These are phyloP conservation scores for Mesoclemmys tuberculata DNA, from an alignment of 2,113 vertebrate species.

Conservation along the genomic window DNA sequence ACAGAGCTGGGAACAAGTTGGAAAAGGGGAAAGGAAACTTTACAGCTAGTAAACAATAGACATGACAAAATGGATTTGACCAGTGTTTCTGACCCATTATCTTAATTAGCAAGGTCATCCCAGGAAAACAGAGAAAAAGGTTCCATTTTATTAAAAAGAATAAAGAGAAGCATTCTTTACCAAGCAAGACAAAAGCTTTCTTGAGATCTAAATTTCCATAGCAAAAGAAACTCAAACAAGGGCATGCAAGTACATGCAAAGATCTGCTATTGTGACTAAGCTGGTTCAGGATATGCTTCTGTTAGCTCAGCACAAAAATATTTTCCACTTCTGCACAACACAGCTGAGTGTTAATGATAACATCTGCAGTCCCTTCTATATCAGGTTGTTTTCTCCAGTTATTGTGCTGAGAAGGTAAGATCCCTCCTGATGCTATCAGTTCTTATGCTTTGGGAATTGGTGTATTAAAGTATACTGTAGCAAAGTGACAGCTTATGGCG, in stretches of 20 bases:
- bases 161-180: slow-evolving; percentile 41
- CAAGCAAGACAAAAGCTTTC: slow-evolving; percentile 40
- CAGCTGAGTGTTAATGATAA: slow-evolving; percentile 52
- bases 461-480: not conserved
- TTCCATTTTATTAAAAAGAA: slow-evolving; percentile 48
- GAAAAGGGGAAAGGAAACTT: slow-evolving; percentile 6
- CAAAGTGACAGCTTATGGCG: not conserved
- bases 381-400: slow-evolving; percentile 35
- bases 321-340: slow-evolving; percentile 47
- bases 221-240: not conserved
- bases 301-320: slow-evolving; percentile 45
- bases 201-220: slow-evolving; percentile 31
- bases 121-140: slow-evolving; percentile 18
- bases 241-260: slow-evolving; percentile 21
- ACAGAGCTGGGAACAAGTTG: not conserved
- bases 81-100: not conserved
- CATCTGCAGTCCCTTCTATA: not conserved
- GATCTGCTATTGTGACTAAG: slow-evolving; percentile 62
- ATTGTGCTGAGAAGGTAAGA: slow-evolving; percentile 44
- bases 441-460: not conserved
- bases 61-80: not conserved
- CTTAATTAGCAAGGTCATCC: slow-evolving; percentile 53
- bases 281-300: slow-evolving; percentile 63
- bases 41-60: slow-evolving; percentile 1
- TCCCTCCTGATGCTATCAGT: not conserved